Evolutionary conservation across 2,888 invertebrate genomes (phyloP).

Genomic region (Pterostichus madidus): DNA sequence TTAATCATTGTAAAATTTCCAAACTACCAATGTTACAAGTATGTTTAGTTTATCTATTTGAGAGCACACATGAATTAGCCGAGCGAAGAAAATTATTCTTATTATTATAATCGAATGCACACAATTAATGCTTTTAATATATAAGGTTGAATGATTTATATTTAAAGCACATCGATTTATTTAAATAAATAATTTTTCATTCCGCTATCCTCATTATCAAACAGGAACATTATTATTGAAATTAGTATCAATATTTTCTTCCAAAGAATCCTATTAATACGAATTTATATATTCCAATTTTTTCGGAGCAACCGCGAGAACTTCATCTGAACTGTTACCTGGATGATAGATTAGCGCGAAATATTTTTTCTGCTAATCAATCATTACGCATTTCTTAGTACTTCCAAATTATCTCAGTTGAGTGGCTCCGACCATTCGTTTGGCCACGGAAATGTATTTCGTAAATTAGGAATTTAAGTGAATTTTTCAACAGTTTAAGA

Average conservation of each 20-base stretch:
- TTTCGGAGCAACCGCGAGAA: constrained; percentile 15
- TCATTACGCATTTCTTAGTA: constrained; percentile 41
- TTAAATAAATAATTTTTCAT: too few species aligned
- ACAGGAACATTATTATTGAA: too few species aligned
- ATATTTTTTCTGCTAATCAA: constrained; percentile 44
- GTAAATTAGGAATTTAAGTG: background rate
- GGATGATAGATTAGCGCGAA: constrained; percentile 48
- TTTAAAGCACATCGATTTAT: too few species aligned
- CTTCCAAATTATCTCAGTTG: constrained; percentile 13
- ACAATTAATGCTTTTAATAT: too few species aligned
- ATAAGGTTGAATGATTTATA: too few species aligned
- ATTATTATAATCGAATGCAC: too few species aligned
- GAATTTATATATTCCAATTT: constrained; percentile 5
- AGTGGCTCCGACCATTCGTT: background rate
- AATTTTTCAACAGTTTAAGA: background rate
- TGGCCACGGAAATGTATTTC: background rate
- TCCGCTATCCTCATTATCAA: too few species aligned
- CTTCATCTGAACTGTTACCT: constrained; percentile 20
- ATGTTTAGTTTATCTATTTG: too few species aligned
- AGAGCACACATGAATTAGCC: too few species aligned
- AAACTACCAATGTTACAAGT: too few species aligned
- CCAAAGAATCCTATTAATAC: background rate
- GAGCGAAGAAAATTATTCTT: too few species aligned
- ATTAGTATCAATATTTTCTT: background rate
- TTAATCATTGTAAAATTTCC: too few species aligned